Conservation (phyloP, 2,888 invertebrate genomes). For the Polydrusus cervinus region DNA sequence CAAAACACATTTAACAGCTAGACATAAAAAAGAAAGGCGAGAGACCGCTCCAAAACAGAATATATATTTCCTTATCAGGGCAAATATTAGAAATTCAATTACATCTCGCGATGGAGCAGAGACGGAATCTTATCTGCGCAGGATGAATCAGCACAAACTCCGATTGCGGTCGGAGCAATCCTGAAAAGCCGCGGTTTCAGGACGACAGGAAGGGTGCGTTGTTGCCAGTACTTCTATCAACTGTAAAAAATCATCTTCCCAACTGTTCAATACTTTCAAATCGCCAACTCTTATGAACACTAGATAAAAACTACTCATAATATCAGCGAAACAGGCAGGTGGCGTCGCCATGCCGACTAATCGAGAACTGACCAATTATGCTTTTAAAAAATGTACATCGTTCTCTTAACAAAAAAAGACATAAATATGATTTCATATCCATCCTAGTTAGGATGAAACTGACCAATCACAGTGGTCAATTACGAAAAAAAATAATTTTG, state of each 20-base stretch:
- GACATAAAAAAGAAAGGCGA: slow-evolving; percentile 8
- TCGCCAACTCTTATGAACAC: no score
- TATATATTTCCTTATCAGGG: slow-evolving; percentile 39
- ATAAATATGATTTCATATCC: no score
- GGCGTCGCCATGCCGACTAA: no score
- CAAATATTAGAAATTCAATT: slow-evolving; percentile 54
- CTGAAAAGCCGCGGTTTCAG: slow-evolving; percentile 40
- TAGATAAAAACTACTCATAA: no score
- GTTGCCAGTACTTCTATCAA: slow-evolving; percentile 29
- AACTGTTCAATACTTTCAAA: no score
- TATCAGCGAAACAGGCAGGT: no score
- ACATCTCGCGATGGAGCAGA: slow-evolving; percentile 40
- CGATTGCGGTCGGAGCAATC: slow-evolving; percentile 54
- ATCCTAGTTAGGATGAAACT: no score
- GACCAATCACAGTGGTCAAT: no score
- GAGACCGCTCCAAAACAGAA: slow-evolving; percentile 31
- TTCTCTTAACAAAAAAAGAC: no score
- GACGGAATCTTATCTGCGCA: slow-evolving; percentile 56
- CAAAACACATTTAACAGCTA: not conserved
- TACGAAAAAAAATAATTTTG: no score
- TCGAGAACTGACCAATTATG: no score
- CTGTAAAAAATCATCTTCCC: not conserved
- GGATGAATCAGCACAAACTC: slow-evolving; percentile 55
- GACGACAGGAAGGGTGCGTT: slow-evolving; percentile 8
- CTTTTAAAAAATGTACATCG: no score